Evolutionary conservation across 2,113 vertebrate genomes (phyloP).

Genomic region (Leptodactylus fuscus): DNA sequence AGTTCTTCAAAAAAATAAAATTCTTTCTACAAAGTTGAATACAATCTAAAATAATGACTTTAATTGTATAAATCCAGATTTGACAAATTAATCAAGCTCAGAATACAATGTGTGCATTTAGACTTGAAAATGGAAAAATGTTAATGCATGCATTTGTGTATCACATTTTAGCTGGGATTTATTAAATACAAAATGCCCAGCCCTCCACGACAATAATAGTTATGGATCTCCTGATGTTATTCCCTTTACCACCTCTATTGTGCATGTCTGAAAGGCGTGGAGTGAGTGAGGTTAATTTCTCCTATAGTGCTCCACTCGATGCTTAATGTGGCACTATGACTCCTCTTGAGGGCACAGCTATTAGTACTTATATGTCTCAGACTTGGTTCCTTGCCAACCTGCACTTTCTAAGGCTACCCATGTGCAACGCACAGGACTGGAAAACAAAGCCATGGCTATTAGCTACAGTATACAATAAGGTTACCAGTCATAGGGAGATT

Average conservation of each 20-base stretch:
- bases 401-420: constrained; percentile 45
- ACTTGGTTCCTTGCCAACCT: constrained; percentile 43
- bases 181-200: constrained; percentile 42
- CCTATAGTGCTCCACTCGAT: constrained; percentile 42
- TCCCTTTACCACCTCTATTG: constrained; percentile 32
- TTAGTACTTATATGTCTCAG: constrained; percentile 45
- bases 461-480: constrained; percentile 48
- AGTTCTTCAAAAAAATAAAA: neutral
- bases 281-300: constrained; percentile 53
- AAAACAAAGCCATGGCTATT: constrained; percentile 44
- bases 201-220: constrained; percentile 42
- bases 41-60: neutral
- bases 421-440: constrained; percentile 6
- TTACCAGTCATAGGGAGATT: constrained; percentile 31
- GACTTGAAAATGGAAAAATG: constrained; percentile 20
- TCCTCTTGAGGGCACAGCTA: constrained; percentile 49
- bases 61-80: constrained; percentile 6
- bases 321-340: constrained; percentile 53
- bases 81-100: neutral
- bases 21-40: neutral
- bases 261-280: constrained; percentile 31
- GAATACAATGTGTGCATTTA: neutral
- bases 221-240: constrained; percentile 40
- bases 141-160: constrained; percentile 34
- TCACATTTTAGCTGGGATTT: constrained; percentile 35